phyloP scores from a whole-genome alignment of 2,113 vertebrate species.

The Dipodomys stephensi region DNA sequence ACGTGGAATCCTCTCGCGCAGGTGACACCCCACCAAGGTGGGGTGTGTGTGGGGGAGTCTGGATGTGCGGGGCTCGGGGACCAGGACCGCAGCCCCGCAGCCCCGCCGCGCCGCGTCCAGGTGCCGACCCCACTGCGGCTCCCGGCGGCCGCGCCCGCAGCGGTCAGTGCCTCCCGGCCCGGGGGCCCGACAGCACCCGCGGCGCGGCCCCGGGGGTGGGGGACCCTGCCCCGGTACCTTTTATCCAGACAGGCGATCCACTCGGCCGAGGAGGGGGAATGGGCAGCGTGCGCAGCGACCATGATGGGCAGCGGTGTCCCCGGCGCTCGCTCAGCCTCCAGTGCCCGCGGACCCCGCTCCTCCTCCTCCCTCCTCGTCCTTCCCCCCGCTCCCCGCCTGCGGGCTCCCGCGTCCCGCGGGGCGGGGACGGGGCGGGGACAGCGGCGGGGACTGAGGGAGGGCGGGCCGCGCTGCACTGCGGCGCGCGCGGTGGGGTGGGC shows the following conservation, averaged over 20 bases:
- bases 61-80: not conserved
- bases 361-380: not conserved
- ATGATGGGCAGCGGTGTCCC: slow-evolving; percentile 88
- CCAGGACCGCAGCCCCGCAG: slow-evolving; percentile 3
- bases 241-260: slow-evolving; percentile 98
- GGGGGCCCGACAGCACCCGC: not conserved
- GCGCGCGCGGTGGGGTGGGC: not conserved
- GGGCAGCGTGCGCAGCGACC: slow-evolving; percentile 94
- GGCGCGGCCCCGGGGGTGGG: not conserved
- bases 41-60: not conserved
- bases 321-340: slow-evolving; percentile 61
- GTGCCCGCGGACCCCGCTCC: slow-evolving; percentile 47
- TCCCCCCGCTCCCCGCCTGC: not conserved
- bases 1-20: not conserved
- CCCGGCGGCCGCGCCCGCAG: not conserved
- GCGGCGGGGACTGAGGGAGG: not conserved
- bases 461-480: slow-evolving; percentile 19
- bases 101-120: not conserved
- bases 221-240: slow-evolving; percentile 87
- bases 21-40: not conserved
- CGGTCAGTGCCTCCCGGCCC: too few species aligned
- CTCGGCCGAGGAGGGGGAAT: slow-evolving; percentile 92
- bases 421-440: not conserved
- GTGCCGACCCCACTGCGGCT: not conserved
- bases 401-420: not conserved